Percentiles rank a stretch among this genome's conserved stretches.
Conservation (phyloP, 2,888 invertebrate genomes). For the Papilio elwesi region DNA sequence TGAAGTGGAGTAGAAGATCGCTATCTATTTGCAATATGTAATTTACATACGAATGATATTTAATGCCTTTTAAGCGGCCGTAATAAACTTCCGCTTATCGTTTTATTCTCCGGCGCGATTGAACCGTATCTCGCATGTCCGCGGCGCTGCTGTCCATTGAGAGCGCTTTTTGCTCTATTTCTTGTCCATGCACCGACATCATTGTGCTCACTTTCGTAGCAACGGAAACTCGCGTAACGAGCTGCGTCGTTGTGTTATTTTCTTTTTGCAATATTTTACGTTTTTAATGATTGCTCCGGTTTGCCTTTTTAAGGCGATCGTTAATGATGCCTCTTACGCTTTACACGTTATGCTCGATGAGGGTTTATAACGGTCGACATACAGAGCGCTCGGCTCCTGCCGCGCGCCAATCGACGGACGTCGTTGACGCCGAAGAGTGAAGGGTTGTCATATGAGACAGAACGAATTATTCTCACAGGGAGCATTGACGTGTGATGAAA, state of each 20-base stretch:
- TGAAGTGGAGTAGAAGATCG: conserved; percentile 43
- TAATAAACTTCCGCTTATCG: conserved; percentile 63
- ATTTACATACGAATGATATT: conserved; percentile 58
- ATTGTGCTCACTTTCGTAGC: conserved; percentile 81
- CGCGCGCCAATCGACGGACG: conserved; percentile 60
- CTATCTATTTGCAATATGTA: conserved; percentile 47
- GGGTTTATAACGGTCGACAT: conserved; percentile 78
- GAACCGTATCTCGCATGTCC: conserved; percentile 63
- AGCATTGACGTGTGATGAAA: conserved; percentile 68
- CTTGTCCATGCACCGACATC: conserved; percentile 75
- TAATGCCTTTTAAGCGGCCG: conserved; percentile 54
- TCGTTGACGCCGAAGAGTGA: conserved; percentile 65
- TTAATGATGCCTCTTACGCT: conserved; percentile 82
- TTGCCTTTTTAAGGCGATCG: conserved; percentile 81
- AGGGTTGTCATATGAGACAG: conserved; percentile 78
- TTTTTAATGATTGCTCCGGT: conserved; percentile 81
- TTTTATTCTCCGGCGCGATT: conserved; percentile 55
- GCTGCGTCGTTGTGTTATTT: conserved; percentile 72
- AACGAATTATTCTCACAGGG: conserved; percentile 72
- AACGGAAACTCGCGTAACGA: conserved; percentile 81
- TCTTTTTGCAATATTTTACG: conserved; percentile 78
- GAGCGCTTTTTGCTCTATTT: conserved; percentile 72
- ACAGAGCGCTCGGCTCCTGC: conserved; percentile 62
- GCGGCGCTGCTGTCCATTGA: conserved; percentile 70
- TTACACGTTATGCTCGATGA: conserved; percentile 75